A percentile compares a stretch with the other conserved stretches of the same genome.
Conservation (phyloP, 2,888 invertebrate species). For the Scaptomyza cyrtandrae region DNA sequence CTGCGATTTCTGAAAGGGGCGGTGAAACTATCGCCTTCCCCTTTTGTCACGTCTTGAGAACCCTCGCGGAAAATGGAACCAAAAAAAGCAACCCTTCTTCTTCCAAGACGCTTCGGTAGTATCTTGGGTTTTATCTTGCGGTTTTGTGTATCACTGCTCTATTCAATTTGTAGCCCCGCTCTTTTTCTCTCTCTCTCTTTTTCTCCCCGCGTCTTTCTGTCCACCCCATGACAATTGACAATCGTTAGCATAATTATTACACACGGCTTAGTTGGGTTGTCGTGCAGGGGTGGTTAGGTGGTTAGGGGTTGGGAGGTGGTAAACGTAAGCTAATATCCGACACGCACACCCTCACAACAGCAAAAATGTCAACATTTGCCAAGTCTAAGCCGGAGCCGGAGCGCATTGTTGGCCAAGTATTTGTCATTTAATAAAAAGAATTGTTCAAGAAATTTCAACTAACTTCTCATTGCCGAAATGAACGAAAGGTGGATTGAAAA, state of each 20-base stretch:
- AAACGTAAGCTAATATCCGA: conserved; percentile 59
- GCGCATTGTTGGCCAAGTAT: conserved; percentile 23
- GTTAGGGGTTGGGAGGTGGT: neutral
- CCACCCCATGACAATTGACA: conserved; percentile 64
- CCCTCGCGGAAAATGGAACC: conserved; percentile 4
- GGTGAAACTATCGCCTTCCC: conserved; percentile 56
- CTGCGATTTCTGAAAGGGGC: conserved; percentile 59
- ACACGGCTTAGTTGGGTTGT: conserved; percentile 61
- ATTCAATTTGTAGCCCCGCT: conserved; percentile 64
- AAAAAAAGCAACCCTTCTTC: conserved; percentile 42
- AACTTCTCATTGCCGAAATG: conserved; percentile 11
- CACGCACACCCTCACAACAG: conserved; percentile 25
- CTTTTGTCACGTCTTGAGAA: conserved; percentile 40
- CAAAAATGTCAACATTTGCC: conserved; percentile 50
- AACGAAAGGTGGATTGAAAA: neutral
- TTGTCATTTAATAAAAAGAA: conserved; percentile 66
- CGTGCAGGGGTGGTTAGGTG: conserved; percentile 1
- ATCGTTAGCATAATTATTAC: conserved; percentile 81
- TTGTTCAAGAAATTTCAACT: conserved; percentile 49
- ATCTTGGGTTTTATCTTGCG: conserved; percentile 64
- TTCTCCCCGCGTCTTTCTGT: too few species aligned
- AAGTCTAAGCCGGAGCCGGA: conserved; percentile 4
- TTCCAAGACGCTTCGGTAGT: conserved; percentile 16
- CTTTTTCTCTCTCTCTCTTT: neutral
- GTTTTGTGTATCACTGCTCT: conserved; percentile 56